Base-by-base conservation (phyloP, 2,888 invertebrate species). In the Thymelicus acteon region DNA sequence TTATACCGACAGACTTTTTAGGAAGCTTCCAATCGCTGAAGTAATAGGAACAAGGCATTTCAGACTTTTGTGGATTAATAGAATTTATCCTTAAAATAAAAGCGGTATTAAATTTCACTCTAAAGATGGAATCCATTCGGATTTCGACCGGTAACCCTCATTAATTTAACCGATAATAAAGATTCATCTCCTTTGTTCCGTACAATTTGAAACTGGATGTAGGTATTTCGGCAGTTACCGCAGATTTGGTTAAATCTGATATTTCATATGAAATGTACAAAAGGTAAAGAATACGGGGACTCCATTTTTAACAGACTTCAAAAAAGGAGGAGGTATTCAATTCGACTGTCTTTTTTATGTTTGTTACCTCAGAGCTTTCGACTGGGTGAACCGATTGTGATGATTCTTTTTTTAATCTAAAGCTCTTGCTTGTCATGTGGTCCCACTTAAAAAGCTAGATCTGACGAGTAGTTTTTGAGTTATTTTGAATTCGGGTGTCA, bases 101-200 rank as follows among this genome's bases (percentile, higher is more conserved):
- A 0, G 39, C 63, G 15, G 58, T 57, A 63, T 63, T 63, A 69
- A 63, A 69, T 57, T 63, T 39, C 13, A 19, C 12, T 47, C 10
- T 58, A 69, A 58, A 69, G 69, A 69, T 69, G 62, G 44, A 47
- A 58, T 69, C 48, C 62, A 69, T 69, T 62, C 39, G 57, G 37
- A 63, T 69, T 54, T 57, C 47, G 68, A 52, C 31, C 39, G 57
- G 62, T 57, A 57, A 68, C 68, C 68, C 37, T 62, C 68, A 48
- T 62, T 68, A 68, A 68, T 68, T 68, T 44, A 68, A 57, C 61
- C 52, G 68, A 68, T 62, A 68, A 62, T 62, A 62, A 68, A 68
- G 62, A 62, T 68, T 68, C 68, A 62, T 62, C 68, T 52, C 68
- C 54, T 47, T 68, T 68, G 68, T 67, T 67, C 54, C 31, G 44